These are phyloP conservation scores for Bactericera cockerelli DNA, from an alignment of 1,140 invertebrate species.

Conservation along the genomic window DNA sequence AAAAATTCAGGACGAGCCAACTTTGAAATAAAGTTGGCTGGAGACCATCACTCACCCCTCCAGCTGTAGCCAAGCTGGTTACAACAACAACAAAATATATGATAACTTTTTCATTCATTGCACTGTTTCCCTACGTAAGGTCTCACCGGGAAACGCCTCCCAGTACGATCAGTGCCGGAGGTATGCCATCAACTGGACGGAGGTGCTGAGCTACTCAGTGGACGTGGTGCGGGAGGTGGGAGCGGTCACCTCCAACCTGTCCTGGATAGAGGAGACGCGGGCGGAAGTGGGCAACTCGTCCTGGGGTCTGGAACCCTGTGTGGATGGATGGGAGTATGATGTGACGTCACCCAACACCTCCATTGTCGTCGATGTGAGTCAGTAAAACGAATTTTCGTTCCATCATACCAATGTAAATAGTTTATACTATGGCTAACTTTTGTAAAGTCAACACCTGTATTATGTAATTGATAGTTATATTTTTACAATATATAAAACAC, in stretches of 20 bases:
- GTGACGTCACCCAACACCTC: constrained; percentile 48
- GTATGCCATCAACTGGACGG: constrained; percentile 54
- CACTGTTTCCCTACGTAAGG: no score
- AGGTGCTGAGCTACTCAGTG: constrained; percentile 31
- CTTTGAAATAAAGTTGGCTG: no score
- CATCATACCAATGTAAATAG: constrained; percentile 12
- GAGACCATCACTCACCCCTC: no score
- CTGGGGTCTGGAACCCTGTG: constrained; percentile 48
- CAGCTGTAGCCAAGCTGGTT: no score
- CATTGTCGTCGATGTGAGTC: constrained; percentile 62
- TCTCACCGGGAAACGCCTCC: no score
- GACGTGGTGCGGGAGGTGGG: constrained; percentile 17
- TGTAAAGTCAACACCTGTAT: background rate
- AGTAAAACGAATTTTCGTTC: constrained; percentile 7
- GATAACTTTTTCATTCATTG: no score
- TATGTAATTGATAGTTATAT: no score
- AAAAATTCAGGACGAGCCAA: no score
- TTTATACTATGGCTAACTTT: background rate
- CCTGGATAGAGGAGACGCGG: constrained; percentile 19
- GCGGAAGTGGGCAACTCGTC: constrained; percentile 32
- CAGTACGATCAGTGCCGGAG: constrained; percentile 35
- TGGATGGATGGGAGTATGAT: constrained; percentile 68
- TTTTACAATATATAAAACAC: no score
- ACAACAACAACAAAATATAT: no score
- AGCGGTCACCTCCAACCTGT: background rate